Evolutionary conservation across 2,888 invertebrate genomes (phyloP).

Genomic region (Rhagonycha fulva): DNA sequence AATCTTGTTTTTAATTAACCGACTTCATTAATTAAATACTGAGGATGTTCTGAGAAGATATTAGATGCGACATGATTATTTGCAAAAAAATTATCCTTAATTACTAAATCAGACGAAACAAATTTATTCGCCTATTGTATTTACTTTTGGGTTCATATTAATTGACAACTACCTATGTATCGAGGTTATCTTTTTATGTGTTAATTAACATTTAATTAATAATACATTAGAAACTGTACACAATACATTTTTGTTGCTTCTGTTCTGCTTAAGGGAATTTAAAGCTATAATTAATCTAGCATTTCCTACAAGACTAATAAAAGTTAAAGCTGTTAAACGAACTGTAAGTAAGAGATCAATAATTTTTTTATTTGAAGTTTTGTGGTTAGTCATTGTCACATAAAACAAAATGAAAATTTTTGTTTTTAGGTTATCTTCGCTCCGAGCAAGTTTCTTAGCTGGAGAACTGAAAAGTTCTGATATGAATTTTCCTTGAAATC

Average conservation of each 20-base stretch:
- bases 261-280: slow-evolving; percentile 1
- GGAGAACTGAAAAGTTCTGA: no score
- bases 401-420: not conserved
- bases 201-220: slow-evolving; percentile 3
- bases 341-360: not conserved
- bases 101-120: slow-evolving; percentile 2
- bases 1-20: slow-evolving; percentile 23
- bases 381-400: not conserved
- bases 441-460: not conserved
- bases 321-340: not conserved
- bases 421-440: not conserved
- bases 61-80: slow-evolving; percentile 14
- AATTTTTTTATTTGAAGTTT: not conserved
- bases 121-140: slow-evolving; percentile 9
- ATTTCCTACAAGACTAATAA: not conserved
- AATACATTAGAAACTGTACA: slow-evolving; percentile 1
- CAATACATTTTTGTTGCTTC: not conserved
- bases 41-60: slow-evolving; percentile 11
- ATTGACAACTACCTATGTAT: slow-evolving; percentile 1
- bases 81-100: slow-evolving; percentile 17
- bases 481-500: no score
- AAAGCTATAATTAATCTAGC: not conserved
- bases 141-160: not conserved
- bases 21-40: slow-evolving; percentile 17
- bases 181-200: slow-evolving; percentile 3